Conservation (phyloP, 2,888 invertebrate genomes). For the Seira ritae region DNA sequence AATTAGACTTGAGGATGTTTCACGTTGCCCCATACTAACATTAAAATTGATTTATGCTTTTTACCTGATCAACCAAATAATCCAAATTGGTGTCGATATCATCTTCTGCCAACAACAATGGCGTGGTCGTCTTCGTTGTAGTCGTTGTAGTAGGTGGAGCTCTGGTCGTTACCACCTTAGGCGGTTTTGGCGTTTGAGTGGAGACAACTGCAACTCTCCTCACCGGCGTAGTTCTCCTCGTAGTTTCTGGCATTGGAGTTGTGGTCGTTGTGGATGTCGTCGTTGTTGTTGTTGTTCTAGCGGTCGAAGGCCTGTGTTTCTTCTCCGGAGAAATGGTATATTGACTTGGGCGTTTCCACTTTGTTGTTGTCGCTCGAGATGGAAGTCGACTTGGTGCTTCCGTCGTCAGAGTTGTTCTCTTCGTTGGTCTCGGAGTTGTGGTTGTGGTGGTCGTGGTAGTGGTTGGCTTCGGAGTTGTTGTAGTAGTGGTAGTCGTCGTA, state of each 20-base stretch:
- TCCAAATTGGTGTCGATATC: constrained; percentile 72
- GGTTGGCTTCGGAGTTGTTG: constrained; percentile 74
- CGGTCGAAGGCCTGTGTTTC: constrained; percentile 69
- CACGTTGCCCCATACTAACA: too few relatives aligned
- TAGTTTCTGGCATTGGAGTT: constrained; percentile 72
- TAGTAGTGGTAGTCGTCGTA: constrained; percentile 55
- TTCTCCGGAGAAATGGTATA: constrained; percentile 69
- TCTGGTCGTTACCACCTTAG: constrained; percentile 75
- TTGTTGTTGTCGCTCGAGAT: constrained; percentile 65
- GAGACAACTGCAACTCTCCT: constrained; percentile 66
- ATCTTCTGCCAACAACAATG: constrained; percentile 61
- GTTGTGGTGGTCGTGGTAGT: constrained; percentile 69
- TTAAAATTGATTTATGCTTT: background rate
- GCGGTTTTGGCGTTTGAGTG: constrained; percentile 75
- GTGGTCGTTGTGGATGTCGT: constrained; percentile 74
- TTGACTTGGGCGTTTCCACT: constrained; percentile 70
- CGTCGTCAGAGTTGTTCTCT: constrained; percentile 71
- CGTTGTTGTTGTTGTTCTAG: constrained; percentile 76
- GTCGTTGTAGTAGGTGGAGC: constrained; percentile 75
- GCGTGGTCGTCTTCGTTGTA: constrained; percentile 37
- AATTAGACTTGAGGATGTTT: background rate
- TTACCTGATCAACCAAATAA: constrained; percentile 72
- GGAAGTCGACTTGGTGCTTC: constrained; percentile 62
- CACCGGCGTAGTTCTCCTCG: constrained; percentile 74
- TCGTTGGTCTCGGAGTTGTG: constrained; percentile 74